Percentiles rank a stretch among this genome's conserved stretches.
phyloP scores from a whole-genome alignment of 1,140 invertebrate species.

The Scaptomyza graminum region DNA sequence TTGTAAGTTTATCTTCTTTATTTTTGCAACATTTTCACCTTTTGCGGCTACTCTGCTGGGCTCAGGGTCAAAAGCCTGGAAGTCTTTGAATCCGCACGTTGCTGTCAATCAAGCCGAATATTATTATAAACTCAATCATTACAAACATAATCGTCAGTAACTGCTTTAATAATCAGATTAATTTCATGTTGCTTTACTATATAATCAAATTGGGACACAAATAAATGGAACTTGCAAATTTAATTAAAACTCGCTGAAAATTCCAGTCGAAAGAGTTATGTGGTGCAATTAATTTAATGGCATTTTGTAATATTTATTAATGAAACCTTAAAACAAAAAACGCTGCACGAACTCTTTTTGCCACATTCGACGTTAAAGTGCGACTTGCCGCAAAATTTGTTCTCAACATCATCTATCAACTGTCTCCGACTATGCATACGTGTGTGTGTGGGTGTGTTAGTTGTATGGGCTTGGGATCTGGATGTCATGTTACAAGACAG shows the following conservation, averaged over 20 bases:
- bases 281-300: constrained; percentile 35
- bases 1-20: too few relatives aligned
- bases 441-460: not conserved
- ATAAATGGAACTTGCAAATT: not conserved
- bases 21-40: constrained; percentile 11
- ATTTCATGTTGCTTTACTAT: not conserved
- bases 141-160: not conserved
- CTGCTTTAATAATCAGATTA: not conserved
- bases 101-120: not conserved
- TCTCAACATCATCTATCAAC: constrained; percentile 44
- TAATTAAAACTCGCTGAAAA: not conserved
- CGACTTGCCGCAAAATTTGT: constrained; percentile 21
- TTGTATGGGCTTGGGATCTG: not conserved
- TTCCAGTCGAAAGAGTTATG: not conserved
- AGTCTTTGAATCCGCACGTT: constrained; percentile 4
- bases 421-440: not conserved
- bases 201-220: not conserved
- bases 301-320: constrained; percentile 37
- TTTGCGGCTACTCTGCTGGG: not conserved
- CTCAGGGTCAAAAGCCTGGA: constrained; percentile 6
- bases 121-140: constrained; percentile 3
- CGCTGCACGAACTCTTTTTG: not conserved
- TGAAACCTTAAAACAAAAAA: constrained; percentile 21
- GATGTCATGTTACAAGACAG: constrained; percentile 11
- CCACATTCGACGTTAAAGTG: constrained; percentile 6